These are phyloP conservation scores for Florisuga fusca DNA, from an alignment of 2,797 vertebrate genomes.

Conservation along the genomic window DNA sequence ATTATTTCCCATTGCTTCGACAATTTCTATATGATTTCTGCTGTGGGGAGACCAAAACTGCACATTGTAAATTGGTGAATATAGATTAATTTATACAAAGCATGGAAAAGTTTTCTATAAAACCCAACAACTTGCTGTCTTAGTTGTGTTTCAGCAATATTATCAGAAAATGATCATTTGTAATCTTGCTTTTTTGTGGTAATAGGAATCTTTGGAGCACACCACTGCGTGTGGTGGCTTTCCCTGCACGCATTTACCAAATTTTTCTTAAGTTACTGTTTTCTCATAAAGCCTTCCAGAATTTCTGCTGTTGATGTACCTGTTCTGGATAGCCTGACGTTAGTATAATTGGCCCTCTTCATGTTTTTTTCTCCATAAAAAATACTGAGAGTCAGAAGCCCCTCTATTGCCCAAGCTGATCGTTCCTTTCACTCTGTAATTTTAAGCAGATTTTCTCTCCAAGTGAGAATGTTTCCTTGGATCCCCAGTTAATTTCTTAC, in stretches of 20 bases:
- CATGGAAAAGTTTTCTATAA: rapidly evolving
- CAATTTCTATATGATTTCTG: background rate
- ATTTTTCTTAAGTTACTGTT: background rate
- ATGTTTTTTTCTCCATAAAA: background rate
- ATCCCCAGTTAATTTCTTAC: background rate
- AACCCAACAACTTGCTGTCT: too few species aligned
- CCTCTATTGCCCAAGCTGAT: too few species aligned
- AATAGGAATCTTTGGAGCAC: rapidly evolving
- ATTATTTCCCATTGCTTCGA: background rate
- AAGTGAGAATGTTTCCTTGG: background rate
- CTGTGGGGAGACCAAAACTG: background rate
- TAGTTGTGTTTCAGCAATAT: background rate
- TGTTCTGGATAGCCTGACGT: background rate
- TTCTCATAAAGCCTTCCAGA: background rate
- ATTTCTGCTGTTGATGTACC: background rate
- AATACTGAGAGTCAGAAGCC: background rate
- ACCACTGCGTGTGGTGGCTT: rapidly evolving
- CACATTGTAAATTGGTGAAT: rapidly evolving
- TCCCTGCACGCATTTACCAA: rapidly evolving
- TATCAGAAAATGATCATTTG: background rate
- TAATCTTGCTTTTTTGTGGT: background rate
- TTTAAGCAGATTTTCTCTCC: background rate
- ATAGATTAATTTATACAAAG: background rate
- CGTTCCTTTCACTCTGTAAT: rapidly evolving
- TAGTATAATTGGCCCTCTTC: background rate